A percentile compares a stretch with the other conserved stretches of the same genome.
Conservation (phyloP, 2,113 vertebrate species). For the zebrafish (Danio rerio) region DNA sequence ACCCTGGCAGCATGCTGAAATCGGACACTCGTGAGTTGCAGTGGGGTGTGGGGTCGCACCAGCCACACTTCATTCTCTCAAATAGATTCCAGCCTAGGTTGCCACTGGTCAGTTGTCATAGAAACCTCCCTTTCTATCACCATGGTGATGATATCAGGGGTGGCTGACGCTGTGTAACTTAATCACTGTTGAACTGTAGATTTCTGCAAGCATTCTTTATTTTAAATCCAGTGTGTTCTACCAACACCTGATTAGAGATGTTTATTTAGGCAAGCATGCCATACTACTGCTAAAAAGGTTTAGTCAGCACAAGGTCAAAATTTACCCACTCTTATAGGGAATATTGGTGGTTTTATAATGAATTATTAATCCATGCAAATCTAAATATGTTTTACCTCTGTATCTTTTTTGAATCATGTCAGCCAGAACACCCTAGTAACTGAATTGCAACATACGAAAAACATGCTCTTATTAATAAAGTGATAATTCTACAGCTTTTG, state of each 20-base stretch:
- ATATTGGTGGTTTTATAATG: not conserved
- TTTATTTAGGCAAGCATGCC: not conserved
- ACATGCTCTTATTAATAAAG: too few relatives aligned
- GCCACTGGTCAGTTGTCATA: constrained; percentile 60
- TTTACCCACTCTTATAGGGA: not conserved
- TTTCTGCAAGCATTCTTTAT: constrained; percentile 2
- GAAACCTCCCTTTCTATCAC: constrained; percentile 60
- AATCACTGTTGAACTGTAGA: constrained; percentile 26
- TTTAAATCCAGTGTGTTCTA: not conserved
- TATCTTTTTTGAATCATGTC: not conserved
- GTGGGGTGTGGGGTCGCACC: constrained; percentile 20
- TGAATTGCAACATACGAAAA: too few relatives aligned
- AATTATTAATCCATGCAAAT: not conserved
- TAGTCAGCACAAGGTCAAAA: not conserved
- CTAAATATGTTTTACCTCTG: not conserved
- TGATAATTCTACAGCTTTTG: too few relatives aligned
- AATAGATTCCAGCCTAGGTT: constrained; percentile 70
- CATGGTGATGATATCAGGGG: constrained; percentile 56
- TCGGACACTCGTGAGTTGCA: constrained; percentile 95
- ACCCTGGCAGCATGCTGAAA: constrained; percentile 93
- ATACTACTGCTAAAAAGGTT: not conserved
- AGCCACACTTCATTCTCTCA: constrained; percentile 56
- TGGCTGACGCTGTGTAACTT: constrained; percentile 38
- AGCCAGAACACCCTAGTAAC: too few relatives aligned
- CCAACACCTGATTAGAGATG: not conserved